These are phyloP conservation scores for Epinephelus moara DNA, from an alignment of 2,113 vertebrate genomes.

Conservation along the genomic window DNA sequence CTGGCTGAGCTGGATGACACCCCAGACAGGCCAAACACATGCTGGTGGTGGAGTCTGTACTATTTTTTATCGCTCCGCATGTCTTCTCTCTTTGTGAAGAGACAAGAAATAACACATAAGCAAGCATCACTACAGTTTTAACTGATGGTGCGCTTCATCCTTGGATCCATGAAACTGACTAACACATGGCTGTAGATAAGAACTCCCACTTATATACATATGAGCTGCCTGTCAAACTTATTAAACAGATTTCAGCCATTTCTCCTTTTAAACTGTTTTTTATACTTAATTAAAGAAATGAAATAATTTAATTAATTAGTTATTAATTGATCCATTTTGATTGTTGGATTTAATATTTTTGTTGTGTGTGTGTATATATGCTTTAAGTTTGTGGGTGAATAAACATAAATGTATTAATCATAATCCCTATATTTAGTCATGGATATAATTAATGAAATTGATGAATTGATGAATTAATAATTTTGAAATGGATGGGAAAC, in stretches of 20 bases:
- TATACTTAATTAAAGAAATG: neutral
- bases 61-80: neutral
- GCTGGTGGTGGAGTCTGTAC: neutral
- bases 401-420: neutral
- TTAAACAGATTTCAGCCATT: neutral
- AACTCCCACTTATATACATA: no score
- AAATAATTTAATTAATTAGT: neutral
- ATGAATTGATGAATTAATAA: no score
- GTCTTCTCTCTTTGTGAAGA: neutral
- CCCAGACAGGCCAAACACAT: neutral
- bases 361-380: neutral
- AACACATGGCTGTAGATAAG: no score
- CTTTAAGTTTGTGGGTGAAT: neutral
- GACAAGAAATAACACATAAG: neutral
- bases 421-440: neutral
- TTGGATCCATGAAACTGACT: neutral
- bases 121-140: neutral
- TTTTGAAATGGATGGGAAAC: no score
- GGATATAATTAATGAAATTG: no score
- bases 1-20: slow-evolving; percentile 8
- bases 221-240: no score
- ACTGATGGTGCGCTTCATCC: neutral
- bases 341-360: neutral
- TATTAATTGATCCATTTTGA: neutral
- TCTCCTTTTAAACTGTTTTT: no score